phyloP scores from a whole-genome alignment of 2,797 vertebrate genomes.

The Brachyalestes nurse region DNA sequence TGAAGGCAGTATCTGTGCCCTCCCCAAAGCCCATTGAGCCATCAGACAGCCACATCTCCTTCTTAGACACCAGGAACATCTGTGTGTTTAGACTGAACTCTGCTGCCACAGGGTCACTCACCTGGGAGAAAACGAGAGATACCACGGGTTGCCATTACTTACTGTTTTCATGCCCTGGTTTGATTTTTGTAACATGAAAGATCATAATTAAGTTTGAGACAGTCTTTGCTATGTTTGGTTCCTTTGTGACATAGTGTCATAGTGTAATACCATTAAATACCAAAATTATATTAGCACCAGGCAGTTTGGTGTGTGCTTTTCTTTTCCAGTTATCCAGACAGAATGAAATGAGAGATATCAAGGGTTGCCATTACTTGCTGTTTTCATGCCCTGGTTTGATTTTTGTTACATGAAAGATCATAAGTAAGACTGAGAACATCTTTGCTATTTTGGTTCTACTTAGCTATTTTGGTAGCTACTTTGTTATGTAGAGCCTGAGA shows the following conservation, averaged over 20 bases:
- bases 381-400: background rate
- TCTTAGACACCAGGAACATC: constrained; percentile 86
- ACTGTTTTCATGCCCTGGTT: background rate
- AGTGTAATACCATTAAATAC: too few relatives aligned
- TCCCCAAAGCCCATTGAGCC: constrained; percentile 87
- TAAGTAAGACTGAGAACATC: too few relatives aligned
- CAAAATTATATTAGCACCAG: too few relatives aligned
- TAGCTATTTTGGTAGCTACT: too few relatives aligned
- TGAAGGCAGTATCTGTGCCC: constrained; percentile 81
- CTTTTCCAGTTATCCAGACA: too few relatives aligned
- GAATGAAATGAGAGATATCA: background rate
- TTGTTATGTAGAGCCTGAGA: too few relatives aligned
- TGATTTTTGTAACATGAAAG: background rate
- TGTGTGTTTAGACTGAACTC: constrained; percentile 88
- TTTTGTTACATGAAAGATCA: background rate
- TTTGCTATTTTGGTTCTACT: too few relatives aligned
- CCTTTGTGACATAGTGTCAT: too few relatives aligned
- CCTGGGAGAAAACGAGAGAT: constrained; percentile 64
- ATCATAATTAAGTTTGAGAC: too few relatives aligned
- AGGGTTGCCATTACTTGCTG: background rate
- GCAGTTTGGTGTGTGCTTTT: too few relatives aligned
- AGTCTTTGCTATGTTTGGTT: too few relatives aligned
- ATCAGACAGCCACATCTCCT: constrained; percentile 85
- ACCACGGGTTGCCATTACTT: background rate
- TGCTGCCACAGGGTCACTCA: constrained; percentile 85